Evolutionary conservation across 92 coral and sea anemone species (phyloP).

Genomic region (Phenganax subtilis): DNA sequence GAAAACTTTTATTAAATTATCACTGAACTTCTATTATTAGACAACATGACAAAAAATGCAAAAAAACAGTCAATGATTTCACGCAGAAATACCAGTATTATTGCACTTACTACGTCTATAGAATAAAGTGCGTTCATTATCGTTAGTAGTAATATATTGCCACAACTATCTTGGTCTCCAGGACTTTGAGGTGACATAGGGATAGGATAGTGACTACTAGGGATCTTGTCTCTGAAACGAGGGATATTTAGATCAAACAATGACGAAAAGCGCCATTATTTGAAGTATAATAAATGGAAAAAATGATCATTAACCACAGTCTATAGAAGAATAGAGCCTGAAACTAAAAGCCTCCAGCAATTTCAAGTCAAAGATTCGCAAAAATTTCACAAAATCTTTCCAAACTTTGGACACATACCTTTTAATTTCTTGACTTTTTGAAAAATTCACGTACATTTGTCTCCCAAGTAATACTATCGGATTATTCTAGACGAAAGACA

Average conservation of each 20-base stretch:
- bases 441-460: slow-evolving; percentile 99
- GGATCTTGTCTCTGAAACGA: slow-evolving; percentile 85
- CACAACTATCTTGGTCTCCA: slow-evolving; percentile 74
- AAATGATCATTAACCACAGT: too few species aligned
- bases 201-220: slow-evolving; percentile 66
- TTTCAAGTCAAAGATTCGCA: neutral
- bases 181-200: slow-evolving; percentile 53
- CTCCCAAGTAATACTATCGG: slow-evolving; percentile 91
- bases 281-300: too few species aligned
- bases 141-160: slow-evolving; percentile 88
- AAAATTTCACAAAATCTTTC: neutral
- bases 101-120: slow-evolving; percentile 76
- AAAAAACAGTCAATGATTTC: neutral
- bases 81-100: neutral
- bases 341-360: too few species aligned
- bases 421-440: slow-evolving; percentile 99
- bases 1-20: slow-evolving; percentile 9
- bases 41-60: neutral
- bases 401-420: slow-evolving; percentile 50
- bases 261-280: too few species aligned
- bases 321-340: neutral
- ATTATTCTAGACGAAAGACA: slow-evolving; percentile 61
- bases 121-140: slow-evolving; percentile 95
- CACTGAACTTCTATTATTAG: neutral
- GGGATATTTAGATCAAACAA: neutral